Conservation (phyloP, 2,888 invertebrate genomes). For the Dicyrtoma fusca region DNA sequence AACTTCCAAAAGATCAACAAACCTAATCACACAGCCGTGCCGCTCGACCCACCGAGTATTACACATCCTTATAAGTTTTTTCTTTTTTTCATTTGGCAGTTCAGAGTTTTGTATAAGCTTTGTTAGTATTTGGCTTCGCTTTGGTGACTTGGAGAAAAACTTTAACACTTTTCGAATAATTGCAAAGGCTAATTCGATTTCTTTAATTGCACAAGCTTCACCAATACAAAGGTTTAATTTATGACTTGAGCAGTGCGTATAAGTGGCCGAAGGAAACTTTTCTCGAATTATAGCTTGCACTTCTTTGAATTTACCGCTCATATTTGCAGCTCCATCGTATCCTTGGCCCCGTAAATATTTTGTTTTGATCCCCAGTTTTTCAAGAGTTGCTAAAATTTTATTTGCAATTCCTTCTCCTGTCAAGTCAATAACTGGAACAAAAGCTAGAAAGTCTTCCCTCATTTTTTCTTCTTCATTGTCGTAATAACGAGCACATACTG, state of each 20-base stretch:
- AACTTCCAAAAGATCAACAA: neutral
- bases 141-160: neutral
- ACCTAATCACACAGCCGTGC: neutral
- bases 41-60: neutral
- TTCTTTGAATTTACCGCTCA: neutral
- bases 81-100: neutral
- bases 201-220: neutral
- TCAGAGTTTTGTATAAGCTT: neutral
- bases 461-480: too few relatives aligned
- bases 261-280: neutral
- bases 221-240: neutral
- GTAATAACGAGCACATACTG: too few relatives aligned
- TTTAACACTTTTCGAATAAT: neutral
- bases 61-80: neutral
- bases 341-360: neutral
- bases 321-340: neutral
- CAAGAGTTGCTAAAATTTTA: too few relatives aligned
- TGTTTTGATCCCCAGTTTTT: neutral
- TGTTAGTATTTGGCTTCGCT: neutral
- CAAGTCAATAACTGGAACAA: too few relatives aligned
- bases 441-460: too few relatives aligned
- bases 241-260: neutral
- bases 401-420: too few relatives aligned
- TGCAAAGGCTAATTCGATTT: neutral
- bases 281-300: neutral